phyloP scores from a whole-genome alignment of 2,888 invertebrate genomes.

The Eretmocerus hayati region DNA sequence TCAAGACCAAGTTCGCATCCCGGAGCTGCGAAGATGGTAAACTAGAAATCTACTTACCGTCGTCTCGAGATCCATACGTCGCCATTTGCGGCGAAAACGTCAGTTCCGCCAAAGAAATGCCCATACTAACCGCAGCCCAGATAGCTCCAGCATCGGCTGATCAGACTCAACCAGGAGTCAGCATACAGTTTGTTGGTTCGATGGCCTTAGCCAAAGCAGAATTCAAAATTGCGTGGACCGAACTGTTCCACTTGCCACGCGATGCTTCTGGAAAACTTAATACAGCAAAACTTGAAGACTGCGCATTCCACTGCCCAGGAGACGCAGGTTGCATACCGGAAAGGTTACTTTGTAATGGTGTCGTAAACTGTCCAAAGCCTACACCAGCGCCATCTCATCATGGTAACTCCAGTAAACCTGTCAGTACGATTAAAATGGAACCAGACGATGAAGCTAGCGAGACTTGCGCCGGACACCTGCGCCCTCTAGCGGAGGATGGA shows the following conservation, averaged over 20 bases:
- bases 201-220: slow-evolving; percentile 74
- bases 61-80: slow-evolving; percentile 62
- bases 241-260: slow-evolving; percentile 76
- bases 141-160: slow-evolving; percentile 48
- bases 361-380: slow-evolving; percentile 75
- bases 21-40: slow-evolving; percentile 81
- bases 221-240: slow-evolving; percentile 87
- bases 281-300: slow-evolving; percentile 68
- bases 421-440: too few relatives aligned
- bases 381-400: slow-evolving; percentile 13
- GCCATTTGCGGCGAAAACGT: slow-evolving; percentile 83
- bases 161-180: slow-evolving; percentile 40
- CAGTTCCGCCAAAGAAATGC: slow-evolving; percentile 69
- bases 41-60: slow-evolving; percentile 73
- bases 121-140: slow-evolving; percentile 72
- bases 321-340: slow-evolving; percentile 78
- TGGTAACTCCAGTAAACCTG: slow-evolving; percentile 37
- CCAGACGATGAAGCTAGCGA: slow-evolving; percentile 72
- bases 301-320: slow-evolving; percentile 84
- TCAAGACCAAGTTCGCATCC: slow-evolving; percentile 78
- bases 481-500: slow-evolving; percentile 21
- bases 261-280: slow-evolving; percentile 74
- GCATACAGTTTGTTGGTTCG: slow-evolving; percentile 69
- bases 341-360: slow-evolving; percentile 77
- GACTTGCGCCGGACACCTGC: slow-evolving; percentile 54